Base-by-base conservation (phyloP, 2,113 vertebrate species). In the Meriones unguiculatus region DNA sequence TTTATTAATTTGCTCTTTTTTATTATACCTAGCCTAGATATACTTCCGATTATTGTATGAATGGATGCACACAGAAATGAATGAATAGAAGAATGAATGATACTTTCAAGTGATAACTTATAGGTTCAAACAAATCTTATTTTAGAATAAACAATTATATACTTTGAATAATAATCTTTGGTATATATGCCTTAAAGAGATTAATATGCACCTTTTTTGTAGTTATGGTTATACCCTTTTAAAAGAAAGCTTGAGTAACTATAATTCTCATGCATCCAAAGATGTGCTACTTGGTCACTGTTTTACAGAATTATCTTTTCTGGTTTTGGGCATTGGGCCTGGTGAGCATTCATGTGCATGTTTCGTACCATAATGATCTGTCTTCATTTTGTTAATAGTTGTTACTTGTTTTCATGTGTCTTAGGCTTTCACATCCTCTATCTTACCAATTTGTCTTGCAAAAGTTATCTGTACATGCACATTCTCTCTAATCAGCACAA, bases 401-500 rank as follows among this genome's bases (percentile, higher is more conserved):
- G n/a, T 93, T 84, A 35, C 24, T 90, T 91, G 30, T 15, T 78
- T 95, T 35, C 38, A 35, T 57, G 17, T 93, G 70, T 88, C 38
- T 89, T 65, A 69, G 87, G 35, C 41, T 93, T 92, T 93, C 57
- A n/a, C 67, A 0, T 94, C 46, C 90, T 93, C 87, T 92, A 22
- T 88, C 85, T 95, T 95, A 28, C 80, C 13, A 97, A 80, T 86
- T 69, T 94, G 32, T 94, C 72, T 95, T 95, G 18, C 5, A 69
- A 89, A 91, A 95, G 77, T 91, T 95, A 91, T 70, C 95, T 95
- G 77, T 91, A 78, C 35, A 62, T 69, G 38, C 9, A 82, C 64
- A 1, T 70, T 95, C 57, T 62, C 62, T 96, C 50, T 95, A 94
- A 96, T 96, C 96, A 97, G 86, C 57, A 73, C 69, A 85, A 35